Conservation (phyloP, 2,113 vertebrate genomes). For the Engystomops pustulosus region DNA sequence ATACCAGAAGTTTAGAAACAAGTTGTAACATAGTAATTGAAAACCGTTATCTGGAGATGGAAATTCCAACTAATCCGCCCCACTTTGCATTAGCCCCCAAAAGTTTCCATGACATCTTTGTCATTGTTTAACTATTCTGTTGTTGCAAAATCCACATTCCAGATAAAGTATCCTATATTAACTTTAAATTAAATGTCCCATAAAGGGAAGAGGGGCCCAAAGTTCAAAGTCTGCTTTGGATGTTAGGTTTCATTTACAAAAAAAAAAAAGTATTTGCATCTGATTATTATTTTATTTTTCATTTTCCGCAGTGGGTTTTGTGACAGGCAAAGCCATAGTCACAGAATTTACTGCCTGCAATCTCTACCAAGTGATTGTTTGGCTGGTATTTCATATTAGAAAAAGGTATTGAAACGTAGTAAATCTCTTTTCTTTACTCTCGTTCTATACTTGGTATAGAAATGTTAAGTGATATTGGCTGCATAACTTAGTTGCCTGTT, state of each 20-base stretch:
- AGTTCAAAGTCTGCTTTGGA: not conserved
- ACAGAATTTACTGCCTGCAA: slow-evolving; percentile 39
- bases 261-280: not conserved
- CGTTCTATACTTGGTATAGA: slow-evolving; percentile 44
- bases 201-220: not conserved
- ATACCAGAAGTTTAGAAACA: not conserved
- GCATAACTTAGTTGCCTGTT: slow-evolving; percentile 53
- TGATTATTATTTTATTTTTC: slow-evolving; percentile 16
- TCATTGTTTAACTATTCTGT: slow-evolving; percentile 31
- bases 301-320: slow-evolving; percentile 14
- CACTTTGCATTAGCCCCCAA: slow-evolving; percentile 8
- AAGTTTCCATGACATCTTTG: slow-evolving; percentile 37
- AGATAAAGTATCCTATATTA: slow-evolving; percentile 32
- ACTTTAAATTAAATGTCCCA: slow-evolving; percentile 29
- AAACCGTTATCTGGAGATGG: slow-evolving; percentile 7
- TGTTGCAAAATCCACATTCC: slow-evolving; percentile 34
- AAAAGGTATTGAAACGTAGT: slow-evolving; percentile 42
- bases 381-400: slow-evolving; percentile 43
- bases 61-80: slow-evolving; percentile 14
- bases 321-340: slow-evolving; percentile 15
- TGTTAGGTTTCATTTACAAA: slow-evolving; percentile 2
- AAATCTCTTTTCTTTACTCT: slow-evolving; percentile 39
- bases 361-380: slow-evolving; percentile 41
- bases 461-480: slow-evolving; percentile 56
- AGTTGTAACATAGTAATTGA: not conserved